A percentile compares a stretch with the other conserved stretches of the same genome.
These are phyloP conservation scores for Polydesmus complanatus DNA, from an alignment of 2,888 invertebrate genomes.

Conservation along the genomic window DNA sequence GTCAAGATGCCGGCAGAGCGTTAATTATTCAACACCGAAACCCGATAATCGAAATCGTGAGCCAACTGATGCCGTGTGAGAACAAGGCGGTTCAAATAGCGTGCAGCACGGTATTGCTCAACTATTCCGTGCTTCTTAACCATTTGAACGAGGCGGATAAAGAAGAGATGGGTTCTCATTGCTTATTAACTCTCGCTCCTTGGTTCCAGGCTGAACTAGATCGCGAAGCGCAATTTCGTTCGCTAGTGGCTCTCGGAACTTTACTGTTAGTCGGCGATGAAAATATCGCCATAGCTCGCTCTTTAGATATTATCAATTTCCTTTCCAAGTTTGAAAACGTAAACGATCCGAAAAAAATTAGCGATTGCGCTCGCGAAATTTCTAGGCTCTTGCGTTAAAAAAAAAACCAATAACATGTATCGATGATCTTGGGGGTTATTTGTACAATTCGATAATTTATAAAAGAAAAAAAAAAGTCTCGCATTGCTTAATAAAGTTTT, in stretches of 20 bases:
- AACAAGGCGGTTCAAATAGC: constrained; percentile 49
- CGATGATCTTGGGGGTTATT: too few species aligned
- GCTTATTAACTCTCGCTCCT: too few species aligned
- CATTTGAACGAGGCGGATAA: constrained; percentile 28
- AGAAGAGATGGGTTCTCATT: too few species aligned
- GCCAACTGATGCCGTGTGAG: constrained; percentile 14
- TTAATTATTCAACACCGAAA: constrained; percentile 22
- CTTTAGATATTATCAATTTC: constrained; percentile 20
- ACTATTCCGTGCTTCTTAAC: constrained; percentile 44
- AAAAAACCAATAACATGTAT: too few species aligned
- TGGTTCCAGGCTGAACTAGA: too few species aligned
- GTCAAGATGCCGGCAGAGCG: constrained; percentile 38
- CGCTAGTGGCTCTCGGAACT: constrained; percentile 63
- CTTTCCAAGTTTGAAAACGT: constrained; percentile 17
- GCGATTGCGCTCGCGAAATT: constrained; percentile 26
- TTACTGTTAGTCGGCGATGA: constrained; percentile 35
- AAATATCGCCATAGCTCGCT: constrained; percentile 16
- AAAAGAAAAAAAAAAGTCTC: too few species aligned
- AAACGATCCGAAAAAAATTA: constrained; percentile 26
- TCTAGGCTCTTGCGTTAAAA: constrained; percentile 6
- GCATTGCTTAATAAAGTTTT: too few species aligned
- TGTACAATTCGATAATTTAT: too few species aligned
- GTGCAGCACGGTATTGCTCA: constrained; percentile 54
- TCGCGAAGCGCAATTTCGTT: constrained; percentile 58
- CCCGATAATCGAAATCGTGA: not conserved